Evolutionary conservation across 2,888 invertebrate genomes (phyloP).

Genomic region (Metellina segmentata): DNA sequence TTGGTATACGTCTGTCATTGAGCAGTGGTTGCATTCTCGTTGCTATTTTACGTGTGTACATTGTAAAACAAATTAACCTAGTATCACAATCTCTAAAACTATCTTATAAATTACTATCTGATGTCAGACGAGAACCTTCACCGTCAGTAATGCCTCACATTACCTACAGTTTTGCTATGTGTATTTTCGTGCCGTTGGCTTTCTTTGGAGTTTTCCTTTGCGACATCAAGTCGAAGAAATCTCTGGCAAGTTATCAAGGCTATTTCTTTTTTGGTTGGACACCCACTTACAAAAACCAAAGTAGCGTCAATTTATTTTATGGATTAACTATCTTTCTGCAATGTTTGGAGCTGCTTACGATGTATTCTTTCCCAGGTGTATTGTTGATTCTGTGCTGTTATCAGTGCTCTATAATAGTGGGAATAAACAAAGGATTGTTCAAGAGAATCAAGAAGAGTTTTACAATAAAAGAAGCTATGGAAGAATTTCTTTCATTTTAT

Average conservation of each 20-base stretch:
- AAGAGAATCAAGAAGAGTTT: background rate
- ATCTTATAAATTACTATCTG: background rate
- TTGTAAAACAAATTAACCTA: background rate
- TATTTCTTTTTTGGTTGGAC: background rate
- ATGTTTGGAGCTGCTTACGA: background rate
- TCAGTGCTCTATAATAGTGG: background rate
- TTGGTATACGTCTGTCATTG: background rate
- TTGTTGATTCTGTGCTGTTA: background rate
- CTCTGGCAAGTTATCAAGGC: background rate
- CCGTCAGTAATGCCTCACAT: background rate
- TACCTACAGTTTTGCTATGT: background rate
- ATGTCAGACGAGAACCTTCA: background rate
- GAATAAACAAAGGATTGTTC: background rate
- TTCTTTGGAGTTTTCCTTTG: background rate
- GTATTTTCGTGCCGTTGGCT: background rate
- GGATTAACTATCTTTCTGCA: background rate
- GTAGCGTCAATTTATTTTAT: background rate
- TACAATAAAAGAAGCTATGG: background rate
- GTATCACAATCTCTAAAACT: background rate
- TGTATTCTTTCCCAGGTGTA: background rate
- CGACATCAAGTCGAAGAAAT: background rate
- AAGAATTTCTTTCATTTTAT: conserved; percentile 11
- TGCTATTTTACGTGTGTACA: background rate
- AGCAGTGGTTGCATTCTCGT: background rate
- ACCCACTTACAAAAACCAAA: background rate